These are phyloP conservation scores for Synaphobranchus kaupii DNA, from an alignment of 2,797 vertebrate genomes.

Conservation along the genomic window DNA sequence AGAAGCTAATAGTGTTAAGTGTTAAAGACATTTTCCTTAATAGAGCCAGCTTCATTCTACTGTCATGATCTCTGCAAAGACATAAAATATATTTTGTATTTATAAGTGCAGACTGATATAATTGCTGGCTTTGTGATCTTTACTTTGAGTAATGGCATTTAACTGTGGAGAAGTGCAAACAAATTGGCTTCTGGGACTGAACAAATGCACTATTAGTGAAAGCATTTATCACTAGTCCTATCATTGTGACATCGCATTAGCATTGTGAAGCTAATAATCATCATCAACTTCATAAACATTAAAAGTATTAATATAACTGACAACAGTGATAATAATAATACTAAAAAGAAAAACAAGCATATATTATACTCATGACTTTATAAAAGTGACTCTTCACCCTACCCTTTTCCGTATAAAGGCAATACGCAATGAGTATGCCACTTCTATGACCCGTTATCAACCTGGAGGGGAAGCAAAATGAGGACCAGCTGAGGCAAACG, in stretches of 20 bases:
- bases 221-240: not conserved
- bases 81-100: not conserved
- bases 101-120: not conserved
- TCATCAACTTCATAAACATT: not conserved
- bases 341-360: not conserved
- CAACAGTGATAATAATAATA: not conserved
- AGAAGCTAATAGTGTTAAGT: not conserved
- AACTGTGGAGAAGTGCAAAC: not conserved
- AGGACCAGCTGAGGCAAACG: slow-evolving; percentile 74
- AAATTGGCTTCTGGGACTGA: not conserved
- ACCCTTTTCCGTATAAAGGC: not conserved
- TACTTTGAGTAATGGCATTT: not conserved
- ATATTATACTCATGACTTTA: not conserved
- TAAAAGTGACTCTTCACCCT: not conserved
- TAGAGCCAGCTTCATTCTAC: not conserved
- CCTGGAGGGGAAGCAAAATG: slow-evolving; percentile 23
- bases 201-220: not conserved
- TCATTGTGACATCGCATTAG: not conserved
- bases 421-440: slow-evolving; percentile 39
- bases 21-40: not conserved
- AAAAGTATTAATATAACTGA: not conserved
- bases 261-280: not conserved
- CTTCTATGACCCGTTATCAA: slow-evolving; percentile 38
- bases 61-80: not conserved
- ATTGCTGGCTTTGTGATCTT: not conserved